phyloP scores from a whole-genome alignment of 2,888 invertebrate genomes.

The Ormyrus nitidulus region DNA sequence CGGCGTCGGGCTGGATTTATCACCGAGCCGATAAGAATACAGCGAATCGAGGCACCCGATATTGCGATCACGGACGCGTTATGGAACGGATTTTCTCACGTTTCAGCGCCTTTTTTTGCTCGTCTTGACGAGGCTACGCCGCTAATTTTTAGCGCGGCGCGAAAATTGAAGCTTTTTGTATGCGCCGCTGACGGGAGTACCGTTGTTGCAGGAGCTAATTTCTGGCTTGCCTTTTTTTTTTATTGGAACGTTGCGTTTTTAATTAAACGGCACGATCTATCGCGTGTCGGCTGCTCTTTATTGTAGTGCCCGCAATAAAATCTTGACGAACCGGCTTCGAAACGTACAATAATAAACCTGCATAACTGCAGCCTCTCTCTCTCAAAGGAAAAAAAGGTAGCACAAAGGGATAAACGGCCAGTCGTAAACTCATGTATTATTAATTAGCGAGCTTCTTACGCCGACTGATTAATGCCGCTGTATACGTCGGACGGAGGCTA shows the following conservation, averaged over 20 bases:
- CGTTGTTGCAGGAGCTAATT: no score
- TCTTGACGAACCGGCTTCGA: slow-evolving; percentile 31
- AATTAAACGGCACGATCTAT: slow-evolving; percentile 2
- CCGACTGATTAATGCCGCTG: slow-evolving; percentile 21
- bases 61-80: neutral
- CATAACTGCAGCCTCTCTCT: neutral
- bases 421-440: slow-evolving; percentile 24
- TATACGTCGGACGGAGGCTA: neutral
- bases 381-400: slow-evolving; percentile 20
- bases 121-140: neutral
- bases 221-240: no score
- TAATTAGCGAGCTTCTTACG: slow-evolving; percentile 21
- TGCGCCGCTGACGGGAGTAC: no score
- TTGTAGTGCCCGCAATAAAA: slow-evolving; percentile 25
- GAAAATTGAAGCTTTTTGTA: no score
- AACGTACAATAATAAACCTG: slow-evolving; percentile 6
- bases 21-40: neutral
- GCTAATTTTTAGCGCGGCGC: no score
- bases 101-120: neutral
- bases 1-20: slow-evolving; percentile 12
- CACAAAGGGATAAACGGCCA: neutral
- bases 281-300: slow-evolving; percentile 1
- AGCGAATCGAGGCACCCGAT: neutral
- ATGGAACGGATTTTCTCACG: no score
- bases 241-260: neutral